These are phyloP conservation scores for Platysteira castanea DNA, from an alignment of 2,113 vertebrate species.

Conservation along the genomic window DNA sequence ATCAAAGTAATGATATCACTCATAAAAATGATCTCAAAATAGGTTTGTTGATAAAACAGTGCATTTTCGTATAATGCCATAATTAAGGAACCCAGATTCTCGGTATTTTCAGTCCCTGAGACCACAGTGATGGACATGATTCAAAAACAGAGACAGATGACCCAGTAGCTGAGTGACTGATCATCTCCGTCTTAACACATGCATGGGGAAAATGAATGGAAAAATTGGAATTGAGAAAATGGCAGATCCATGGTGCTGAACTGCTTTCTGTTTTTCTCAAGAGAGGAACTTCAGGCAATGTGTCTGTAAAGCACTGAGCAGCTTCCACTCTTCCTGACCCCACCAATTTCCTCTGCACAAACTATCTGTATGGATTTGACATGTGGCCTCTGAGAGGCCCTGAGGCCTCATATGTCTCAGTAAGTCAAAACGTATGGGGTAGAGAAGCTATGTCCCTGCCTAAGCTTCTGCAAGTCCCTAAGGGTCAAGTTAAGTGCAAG, in stretches of 20 bases:
- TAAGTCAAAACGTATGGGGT: neutral
- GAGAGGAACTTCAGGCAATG: neutral
- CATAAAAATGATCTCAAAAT: neutral
- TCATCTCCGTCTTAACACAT: neutral
- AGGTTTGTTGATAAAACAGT: neutral
- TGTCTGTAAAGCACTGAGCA: neutral
- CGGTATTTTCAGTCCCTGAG: neutral
- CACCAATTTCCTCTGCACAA: neutral
- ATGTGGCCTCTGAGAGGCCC: neutral
- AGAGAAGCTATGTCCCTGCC: neutral
- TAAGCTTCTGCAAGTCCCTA: neutral
- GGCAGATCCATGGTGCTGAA: neutral
- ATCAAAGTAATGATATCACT: neutral
- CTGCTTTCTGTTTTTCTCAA: neutral
- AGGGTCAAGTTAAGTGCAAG: constrained; percentile 7
- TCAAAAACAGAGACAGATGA: neutral
- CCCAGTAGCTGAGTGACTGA: neutral
- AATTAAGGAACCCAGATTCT: neutral
- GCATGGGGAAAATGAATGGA: neutral
- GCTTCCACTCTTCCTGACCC: neutral
- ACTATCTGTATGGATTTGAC: neutral
- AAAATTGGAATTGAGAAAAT: neutral
- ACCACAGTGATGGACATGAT: neutral
- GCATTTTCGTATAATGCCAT: neutral
- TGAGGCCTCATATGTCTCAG: neutral